Percentiles rank a stretch among this genome's conserved stretches.
Conservation (phyloP, 37 sponge, comb jelly and placozoan genomes). For the Spongilla lacustris region DNA sequence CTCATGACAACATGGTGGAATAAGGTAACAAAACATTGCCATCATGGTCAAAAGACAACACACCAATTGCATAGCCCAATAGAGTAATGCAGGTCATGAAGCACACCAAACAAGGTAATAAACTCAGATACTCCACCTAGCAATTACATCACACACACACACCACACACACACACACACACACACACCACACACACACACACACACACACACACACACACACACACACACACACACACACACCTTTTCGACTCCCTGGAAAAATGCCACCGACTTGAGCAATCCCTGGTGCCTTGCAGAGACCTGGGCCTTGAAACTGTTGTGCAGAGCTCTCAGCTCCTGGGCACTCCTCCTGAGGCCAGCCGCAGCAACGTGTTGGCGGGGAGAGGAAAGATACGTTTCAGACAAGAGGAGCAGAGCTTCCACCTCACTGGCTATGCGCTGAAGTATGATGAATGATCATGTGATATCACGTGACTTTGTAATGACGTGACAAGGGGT, state of each 20-base stretch:
- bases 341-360: background rate
- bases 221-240: background rate
- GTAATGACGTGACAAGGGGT: background rate
- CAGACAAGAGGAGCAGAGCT: conserved; percentile 17
- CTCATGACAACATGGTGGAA: background rate
- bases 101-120: too few relatives aligned
- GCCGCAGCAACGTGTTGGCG: background rate
- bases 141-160: too few relatives aligned
- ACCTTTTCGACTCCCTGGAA: conserved; percentile 26
- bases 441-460: background rate
- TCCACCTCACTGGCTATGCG: conserved; percentile 40
- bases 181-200: background rate
- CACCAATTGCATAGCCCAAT: too few relatives aligned
- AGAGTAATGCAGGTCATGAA: too few relatives aligned
- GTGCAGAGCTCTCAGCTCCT: conserved; percentile 22
- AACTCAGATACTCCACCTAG: too few relatives aligned
- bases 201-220: background rate
- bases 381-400: conserved; percentile 1
- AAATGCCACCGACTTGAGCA: conserved; percentile 19
- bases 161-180: too few relatives aligned
- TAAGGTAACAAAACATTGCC: too few relatives aligned
- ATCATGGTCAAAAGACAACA: too few relatives aligned
- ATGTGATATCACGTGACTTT: background rate
- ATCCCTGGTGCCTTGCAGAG: conserved; percentile 11
- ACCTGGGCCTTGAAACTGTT: conserved; percentile 11